Conservation (phyloP, 2,888 invertebrate genomes). For the Limnephilus lunatus region DNA sequence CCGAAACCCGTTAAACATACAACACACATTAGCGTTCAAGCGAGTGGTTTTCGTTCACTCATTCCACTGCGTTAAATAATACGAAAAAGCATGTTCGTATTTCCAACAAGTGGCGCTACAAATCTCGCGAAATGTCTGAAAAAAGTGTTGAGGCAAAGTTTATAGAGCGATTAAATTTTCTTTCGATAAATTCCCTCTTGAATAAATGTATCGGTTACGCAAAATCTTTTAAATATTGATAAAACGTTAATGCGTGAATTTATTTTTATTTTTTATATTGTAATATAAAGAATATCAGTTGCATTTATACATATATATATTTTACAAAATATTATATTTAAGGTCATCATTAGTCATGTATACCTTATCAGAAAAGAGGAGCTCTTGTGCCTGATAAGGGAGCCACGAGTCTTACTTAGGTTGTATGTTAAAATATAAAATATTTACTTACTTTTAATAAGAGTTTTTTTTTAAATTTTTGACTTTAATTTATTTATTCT, state of each 20-base stretch:
- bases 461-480: too few species aligned
- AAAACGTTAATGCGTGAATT: background rate
- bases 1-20: background rate
- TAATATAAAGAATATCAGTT: too few species aligned
- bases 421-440: too few species aligned
- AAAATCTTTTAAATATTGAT: background rate
- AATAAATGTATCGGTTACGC: background rate
- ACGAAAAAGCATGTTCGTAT: background rate
- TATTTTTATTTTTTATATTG: too few species aligned
- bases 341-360: too few species aligned
- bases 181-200: background rate
- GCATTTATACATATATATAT: too few species aligned
- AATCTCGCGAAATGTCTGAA: background rate
- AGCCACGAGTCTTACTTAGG: too few species aligned
- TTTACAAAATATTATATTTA: too few species aligned
- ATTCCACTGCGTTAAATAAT: background rate
- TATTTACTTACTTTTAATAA: too few species aligned
- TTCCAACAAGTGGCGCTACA: background rate
- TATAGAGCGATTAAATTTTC: background rate
- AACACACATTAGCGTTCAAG: constrained; percentile 2
- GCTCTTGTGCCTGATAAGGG: too few species aligned
- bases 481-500: too few species aligned
- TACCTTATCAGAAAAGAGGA: too few species aligned
- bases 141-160: background rate
- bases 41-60: background rate